phyloP scores from a whole-genome alignment of 2,113 vertebrate genomes.

The Natator depressus region DNA sequence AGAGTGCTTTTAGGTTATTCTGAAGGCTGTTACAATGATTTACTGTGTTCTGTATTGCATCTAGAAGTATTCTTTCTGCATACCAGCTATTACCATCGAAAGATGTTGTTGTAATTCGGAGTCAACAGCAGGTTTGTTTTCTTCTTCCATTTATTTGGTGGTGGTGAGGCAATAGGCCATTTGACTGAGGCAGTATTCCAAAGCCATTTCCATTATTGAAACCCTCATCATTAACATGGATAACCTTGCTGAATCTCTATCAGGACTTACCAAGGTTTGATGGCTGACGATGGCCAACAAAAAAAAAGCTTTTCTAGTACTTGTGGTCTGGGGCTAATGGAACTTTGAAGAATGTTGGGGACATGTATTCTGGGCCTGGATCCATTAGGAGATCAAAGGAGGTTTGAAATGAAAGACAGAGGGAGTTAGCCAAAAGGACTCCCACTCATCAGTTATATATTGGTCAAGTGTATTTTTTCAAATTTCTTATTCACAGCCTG shows the following conservation, averaged over 20 bases:
- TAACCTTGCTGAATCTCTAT: not conserved
- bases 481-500: not conserved
- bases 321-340: not conserved
- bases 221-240: not conserved
- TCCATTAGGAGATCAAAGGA: not conserved
- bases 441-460: not conserved
- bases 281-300: not conserved
- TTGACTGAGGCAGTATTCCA: not conserved
- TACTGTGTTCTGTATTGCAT: not conserved
- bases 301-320: not conserved
- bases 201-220: not conserved
- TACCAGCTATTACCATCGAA: not conserved
- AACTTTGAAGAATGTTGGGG: not conserved
- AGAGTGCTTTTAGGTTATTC: not conserved
- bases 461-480: not conserved
- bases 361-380: not conserved
- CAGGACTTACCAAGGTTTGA: not conserved
- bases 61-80: fast-evolving
- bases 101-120: not conserved
- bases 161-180: not conserved
- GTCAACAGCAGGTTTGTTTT: not conserved
- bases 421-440: fast-evolving
- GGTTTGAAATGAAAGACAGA: not conserved
- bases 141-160: not conserved
- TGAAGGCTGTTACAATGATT: not conserved